Conservation (phyloP, 2,113 vertebrate genomes). For the Eclectus roratus region DNA sequence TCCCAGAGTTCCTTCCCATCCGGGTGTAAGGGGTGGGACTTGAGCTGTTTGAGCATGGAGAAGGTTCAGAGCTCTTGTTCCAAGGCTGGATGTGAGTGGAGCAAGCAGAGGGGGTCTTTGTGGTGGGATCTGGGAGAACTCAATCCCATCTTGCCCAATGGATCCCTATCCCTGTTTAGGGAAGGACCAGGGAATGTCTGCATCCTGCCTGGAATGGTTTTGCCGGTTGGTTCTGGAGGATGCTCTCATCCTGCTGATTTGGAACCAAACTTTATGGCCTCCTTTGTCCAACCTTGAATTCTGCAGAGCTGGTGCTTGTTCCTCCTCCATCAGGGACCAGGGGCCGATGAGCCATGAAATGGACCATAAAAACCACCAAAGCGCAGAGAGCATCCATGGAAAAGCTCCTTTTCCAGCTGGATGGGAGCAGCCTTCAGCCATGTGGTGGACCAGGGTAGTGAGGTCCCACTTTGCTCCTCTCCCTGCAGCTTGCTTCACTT, state of each 20-base stretch:
- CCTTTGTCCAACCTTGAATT: not conserved
- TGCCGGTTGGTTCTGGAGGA: not conserved
- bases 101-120: not conserved
- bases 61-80: not conserved
- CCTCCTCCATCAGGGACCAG: not conserved
- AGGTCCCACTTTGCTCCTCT: not conserved
- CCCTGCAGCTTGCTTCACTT: constrained; percentile 41
- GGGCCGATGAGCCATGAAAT: not conserved
- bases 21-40: not conserved
- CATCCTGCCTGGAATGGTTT: not conserved
- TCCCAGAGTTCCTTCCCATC: not conserved
- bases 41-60: not conserved
- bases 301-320: not conserved
- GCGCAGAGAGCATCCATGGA: not conserved
- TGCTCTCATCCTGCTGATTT: not conserved
- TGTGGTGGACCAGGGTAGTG: not conserved
- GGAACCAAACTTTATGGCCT: not conserved
- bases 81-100: not conserved
- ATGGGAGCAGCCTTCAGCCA: not conserved
- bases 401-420: not conserved
- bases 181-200: rapidly evolving
- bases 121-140: not conserved
- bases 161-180: not conserved
- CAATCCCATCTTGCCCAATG: not conserved
- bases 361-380: not conserved